Evolutionary conservation across 1,140 invertebrate genomes (phyloP).

Genomic region (Drosophila azteca): DNA sequence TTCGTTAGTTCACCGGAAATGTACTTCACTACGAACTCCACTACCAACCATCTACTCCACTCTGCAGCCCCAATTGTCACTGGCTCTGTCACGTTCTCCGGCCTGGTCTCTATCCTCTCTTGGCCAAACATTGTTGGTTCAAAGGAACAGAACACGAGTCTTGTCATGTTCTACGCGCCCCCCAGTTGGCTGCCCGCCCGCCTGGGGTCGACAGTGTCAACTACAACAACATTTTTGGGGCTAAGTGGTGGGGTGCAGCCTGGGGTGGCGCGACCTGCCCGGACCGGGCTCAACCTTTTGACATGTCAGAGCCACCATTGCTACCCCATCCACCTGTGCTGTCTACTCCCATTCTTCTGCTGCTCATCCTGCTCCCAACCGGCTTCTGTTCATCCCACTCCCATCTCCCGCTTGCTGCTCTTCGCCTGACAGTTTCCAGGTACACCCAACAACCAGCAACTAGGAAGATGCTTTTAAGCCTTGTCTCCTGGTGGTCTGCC

Average conservation of each 20-base stretch:
- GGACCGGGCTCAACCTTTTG: conserved; percentile 37
- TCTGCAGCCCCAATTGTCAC: conserved; percentile 51
- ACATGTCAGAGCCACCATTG: conserved; percentile 20
- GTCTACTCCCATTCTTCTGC: background rate
- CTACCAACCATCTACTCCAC: conserved; percentile 35
- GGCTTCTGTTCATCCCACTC: background rate
- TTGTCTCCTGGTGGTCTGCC: conserved; percentile 17
- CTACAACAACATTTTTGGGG: conserved; percentile 48
- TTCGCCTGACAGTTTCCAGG: background rate
- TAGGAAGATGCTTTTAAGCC: conserved; percentile 23
- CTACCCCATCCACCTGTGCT: background rate
- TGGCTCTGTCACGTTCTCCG: conserved; percentile 35
- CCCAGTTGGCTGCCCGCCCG: conserved; percentile 19
- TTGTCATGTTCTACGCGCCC: conserved; percentile 41
- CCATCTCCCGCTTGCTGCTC: background rate
- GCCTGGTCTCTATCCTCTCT: background rate
- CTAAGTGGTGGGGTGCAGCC: conserved; percentile 6
- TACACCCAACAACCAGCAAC: conserved; percentile 24
- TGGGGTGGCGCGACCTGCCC: conserved; percentile 33
- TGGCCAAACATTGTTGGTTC: background rate
- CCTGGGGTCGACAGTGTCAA: conserved; percentile 40
- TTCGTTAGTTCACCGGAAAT: conserved; percentile 60
- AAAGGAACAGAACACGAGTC: conserved; percentile 19
- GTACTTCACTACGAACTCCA: conserved; percentile 5
- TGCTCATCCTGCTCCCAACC: background rate